Evolutionary conservation across 1,140 invertebrate genomes (phyloP), one percentile per base, ranked within the genome.

Genomic region (Oncopodura yosiiana): DNA sequence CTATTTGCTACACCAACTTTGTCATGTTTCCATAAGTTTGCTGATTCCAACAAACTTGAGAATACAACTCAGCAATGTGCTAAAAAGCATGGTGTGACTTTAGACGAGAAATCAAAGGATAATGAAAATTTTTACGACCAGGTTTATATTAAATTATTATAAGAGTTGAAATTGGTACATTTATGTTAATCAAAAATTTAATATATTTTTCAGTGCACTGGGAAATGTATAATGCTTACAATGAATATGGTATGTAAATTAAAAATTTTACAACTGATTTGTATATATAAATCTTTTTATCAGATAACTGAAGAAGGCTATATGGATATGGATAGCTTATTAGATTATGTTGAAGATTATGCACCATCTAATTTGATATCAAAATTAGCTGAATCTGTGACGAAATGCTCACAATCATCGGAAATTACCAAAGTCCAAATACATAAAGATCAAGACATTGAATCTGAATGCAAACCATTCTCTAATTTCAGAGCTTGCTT

Each of bases 381-480:
- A n/a, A 61, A 61, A 50, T 23, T 61, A 11, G 44, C 42, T 19
- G 59, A 61, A 37, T 9, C 45, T 18, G 23, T 45, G 14, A 56
- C 41, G 4, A 49, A 55, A 37, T 61, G 59, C 36, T 16, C 46
- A 14, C 43, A 53, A 11, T 30, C 48, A 3, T 38, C 59, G 38
- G 50, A 19, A 21, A 5, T 27, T 5, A 39, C 4, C 9, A 19
- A 36, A 49, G 8, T 49, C 29, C 6, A 24, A 32, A 49, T 30
- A 21, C 19, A 11, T 8, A 21, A 18, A 38, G 11, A 38, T 16
- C 3, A 18, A 23, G 32, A 12, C 37, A 4, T 50, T 38, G 53
- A 41, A 29, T 24, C 11, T 14, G 46, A 55, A 9, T 54, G 52
- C 27, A 12, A 26, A n/a, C 51, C 57, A 3, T 49, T 53, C n/a